Base-by-base conservation (phyloP, 2,113 vertebrate species). In the Hiodon tergisus region DNA sequence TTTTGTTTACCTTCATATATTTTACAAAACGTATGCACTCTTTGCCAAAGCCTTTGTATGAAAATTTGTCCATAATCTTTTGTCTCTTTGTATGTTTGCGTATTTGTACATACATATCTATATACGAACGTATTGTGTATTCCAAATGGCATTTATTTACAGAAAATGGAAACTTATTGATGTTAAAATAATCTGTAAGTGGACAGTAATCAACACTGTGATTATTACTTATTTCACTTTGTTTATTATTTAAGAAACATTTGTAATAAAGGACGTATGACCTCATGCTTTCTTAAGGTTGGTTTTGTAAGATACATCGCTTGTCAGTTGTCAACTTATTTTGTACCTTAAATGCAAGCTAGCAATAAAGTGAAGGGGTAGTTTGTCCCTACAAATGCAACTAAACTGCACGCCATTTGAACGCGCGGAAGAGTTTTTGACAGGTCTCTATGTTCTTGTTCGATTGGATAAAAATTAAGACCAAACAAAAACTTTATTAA, bases 231-330 rank as follows among this genome's bases (percentile, higher is more conserved):
- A 77, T 85, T 77, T 80, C 67, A 88, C 86, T 82, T 90, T 86
- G 85, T 81, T 80, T 89, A 88, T 89, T 90, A 92, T 92, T 93
- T 93, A 92, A 93, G 90, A 90, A 84, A 79, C 83, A 85, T 88
- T 91, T 93, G 87, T 92, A 89, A 90, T 89, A 87, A 87, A 89
- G 79, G 73, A 58, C 17, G 31, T 31, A 31, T n/a, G 46, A 13
- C 9, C 11, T 48, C 16, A 46, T 71, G 31, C 48, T 60, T 71
- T 8, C 31, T 31, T 31, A 31, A 31, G 31, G 31, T 31, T 31
- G 31, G 31, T 31, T 31, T 31, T 31, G 31, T 31, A 31, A 31
- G 31, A 31, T 31, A 31, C 31, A 31, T 31, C 31, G 31, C 31
- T 31, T 31, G 31, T 31, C 31, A 31, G 31, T 31, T 31, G 31